A percentile compares a stretch with the other conserved stretches of the same genome.
Evolutionary conservation across 2,113 vertebrate genomes (phyloP).

Genomic region (Nyctibius bracteatus): DNA sequence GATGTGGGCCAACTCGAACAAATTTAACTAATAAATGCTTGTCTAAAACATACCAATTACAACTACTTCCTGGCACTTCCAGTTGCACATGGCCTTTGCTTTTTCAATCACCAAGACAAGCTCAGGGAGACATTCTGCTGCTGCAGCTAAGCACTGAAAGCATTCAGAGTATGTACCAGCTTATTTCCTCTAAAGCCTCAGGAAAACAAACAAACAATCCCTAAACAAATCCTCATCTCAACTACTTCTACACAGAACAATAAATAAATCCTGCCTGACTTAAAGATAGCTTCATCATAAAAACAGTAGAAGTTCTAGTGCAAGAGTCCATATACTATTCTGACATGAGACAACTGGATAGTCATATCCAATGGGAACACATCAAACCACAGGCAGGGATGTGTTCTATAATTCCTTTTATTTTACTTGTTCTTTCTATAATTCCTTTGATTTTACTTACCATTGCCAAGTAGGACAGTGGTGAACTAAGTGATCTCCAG

Average conservation of each 20-base stretch:
- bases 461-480: constrained; percentile 99
- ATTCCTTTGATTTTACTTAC: constrained; percentile 72
- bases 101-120: background rate
- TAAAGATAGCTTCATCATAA: background rate
- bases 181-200: background rate
- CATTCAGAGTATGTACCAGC: background rate
- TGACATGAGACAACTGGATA: background rate
- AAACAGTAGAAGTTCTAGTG: background rate
- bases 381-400: background rate
- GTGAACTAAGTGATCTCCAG: constrained; percentile 96
- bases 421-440: constrained; percentile 61
- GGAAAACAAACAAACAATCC: background rate
- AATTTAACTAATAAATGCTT: background rate
- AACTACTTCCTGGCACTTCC: background rate
- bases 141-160: background rate
- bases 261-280: background rate
- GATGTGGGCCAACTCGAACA: background rate
- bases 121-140: background rate
- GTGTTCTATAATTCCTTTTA: background rate
- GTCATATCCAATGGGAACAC: background rate
- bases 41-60: background rate
- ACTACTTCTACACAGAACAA: background rate
- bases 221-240: background rate
- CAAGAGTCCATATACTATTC: background rate
- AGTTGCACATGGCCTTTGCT: background rate